Evolutionary conservation across 2,113 vertebrate species (phyloP).

Genomic region (Gallinago jamesoni): DNA sequence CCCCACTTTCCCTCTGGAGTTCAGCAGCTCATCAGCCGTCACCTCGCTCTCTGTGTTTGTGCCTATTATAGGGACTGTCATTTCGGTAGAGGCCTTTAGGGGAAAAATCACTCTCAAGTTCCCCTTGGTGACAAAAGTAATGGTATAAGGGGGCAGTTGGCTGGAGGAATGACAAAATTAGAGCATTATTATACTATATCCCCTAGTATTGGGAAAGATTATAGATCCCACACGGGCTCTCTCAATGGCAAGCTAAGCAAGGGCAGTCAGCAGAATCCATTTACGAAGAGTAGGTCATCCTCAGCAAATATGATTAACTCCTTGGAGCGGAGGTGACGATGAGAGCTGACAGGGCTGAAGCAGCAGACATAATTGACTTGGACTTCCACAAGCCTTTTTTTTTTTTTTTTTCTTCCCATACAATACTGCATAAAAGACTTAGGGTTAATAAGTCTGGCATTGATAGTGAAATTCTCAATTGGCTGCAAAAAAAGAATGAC

Average conservation of each 20-base stretch:
- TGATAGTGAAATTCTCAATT: conserved; percentile 67
- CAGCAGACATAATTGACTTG: conserved; percentile 61
- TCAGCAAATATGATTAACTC: conserved; percentile 71
- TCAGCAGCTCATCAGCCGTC: not conserved
- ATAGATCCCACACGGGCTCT: not conserved
- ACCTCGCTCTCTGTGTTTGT: not conserved
- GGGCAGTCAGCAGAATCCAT: conserved; percentile 47
- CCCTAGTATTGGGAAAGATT: not conserved
- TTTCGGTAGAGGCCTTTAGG: not conserved
- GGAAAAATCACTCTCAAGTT: not conserved
- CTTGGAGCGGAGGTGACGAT: conserved; percentile 65
- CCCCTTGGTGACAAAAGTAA: not conserved
- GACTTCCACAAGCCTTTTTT: conserved; percentile 35
- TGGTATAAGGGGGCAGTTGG: not conserved
- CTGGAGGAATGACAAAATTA: not conserved
- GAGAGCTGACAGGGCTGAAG: conserved; percentile 66
- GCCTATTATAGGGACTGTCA: not conserved
- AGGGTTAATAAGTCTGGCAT: conserved; percentile 53
- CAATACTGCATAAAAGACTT: conserved; percentile 8
- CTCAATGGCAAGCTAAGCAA: conserved; percentile 9
- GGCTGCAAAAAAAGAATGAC: conserved; percentile 54
- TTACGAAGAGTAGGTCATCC: conserved; percentile 63
- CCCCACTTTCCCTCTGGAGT: not conserved
- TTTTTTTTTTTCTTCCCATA: not conserved
- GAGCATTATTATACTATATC: not conserved